Evolutionary conservation across 2,797 vertebrate species (phyloP).

Genomic region (Crocidura indochinensis): DNA sequence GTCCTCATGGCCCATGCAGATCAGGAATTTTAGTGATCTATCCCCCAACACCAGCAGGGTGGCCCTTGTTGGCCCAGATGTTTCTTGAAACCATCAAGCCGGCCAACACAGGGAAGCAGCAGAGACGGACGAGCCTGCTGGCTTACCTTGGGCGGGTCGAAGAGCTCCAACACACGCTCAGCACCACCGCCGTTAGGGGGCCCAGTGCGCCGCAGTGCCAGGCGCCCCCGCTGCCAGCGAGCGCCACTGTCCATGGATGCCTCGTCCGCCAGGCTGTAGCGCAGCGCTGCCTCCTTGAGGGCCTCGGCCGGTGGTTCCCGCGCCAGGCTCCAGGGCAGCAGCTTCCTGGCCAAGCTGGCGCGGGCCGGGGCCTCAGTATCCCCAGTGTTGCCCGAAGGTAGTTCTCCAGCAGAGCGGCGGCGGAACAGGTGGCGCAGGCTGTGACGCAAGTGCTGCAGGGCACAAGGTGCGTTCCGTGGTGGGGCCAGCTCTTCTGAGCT

Average conservation of each 20-base stretch:
- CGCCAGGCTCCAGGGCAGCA: conserved; percentile 90
- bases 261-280: conserved; percentile 96
- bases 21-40: too few relatives aligned
- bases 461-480: conserved; percentile 90
- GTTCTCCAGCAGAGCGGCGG: conserved; percentile 90
- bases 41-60: too few relatives aligned
- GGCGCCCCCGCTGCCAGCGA: conserved; percentile 95
- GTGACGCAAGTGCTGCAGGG: conserved; percentile 92
- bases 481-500: conserved; percentile 92
- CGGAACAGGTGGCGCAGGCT: conserved; percentile 93
- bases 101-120: neutral
- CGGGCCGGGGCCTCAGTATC: conserved; percentile 79
- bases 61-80: neutral
- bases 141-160: conserved; percentile 95
- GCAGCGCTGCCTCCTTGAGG: conserved; percentile 95
- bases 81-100: neutral
- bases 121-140: rapidly evolving
- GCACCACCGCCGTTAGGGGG: conserved; percentile 80
- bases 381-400: conserved; percentile 79
- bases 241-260: conserved; percentile 95
- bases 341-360: conserved; percentile 85
- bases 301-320: conserved; percentile 90
- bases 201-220: conserved; percentile 93
- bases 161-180: conserved; percentile 94
- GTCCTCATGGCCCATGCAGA: too few relatives aligned